Conservation (phyloP, 2,888 invertebrate genomes). For the Brachyptera putata region DNA sequence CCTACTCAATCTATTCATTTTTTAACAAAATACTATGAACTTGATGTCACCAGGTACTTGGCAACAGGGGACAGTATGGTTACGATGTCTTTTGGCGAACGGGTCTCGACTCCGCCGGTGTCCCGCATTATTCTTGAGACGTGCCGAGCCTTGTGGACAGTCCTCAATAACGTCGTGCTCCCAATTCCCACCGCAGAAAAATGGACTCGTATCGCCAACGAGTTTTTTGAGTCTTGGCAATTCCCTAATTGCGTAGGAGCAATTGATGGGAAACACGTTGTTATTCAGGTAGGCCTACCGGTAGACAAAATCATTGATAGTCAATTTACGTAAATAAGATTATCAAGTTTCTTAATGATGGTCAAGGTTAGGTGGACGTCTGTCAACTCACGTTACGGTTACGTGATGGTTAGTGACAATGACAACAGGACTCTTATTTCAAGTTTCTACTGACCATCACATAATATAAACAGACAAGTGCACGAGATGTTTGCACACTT, state of each 20-base stretch:
- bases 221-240: constrained; percentile 31
- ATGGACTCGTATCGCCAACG: constrained; percentile 30
- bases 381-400: no score
- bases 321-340: no score
- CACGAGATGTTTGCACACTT: no score
- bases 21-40: no score
- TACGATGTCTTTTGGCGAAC: not conserved
- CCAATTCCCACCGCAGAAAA: constrained; percentile 26
- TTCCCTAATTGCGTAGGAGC: constrained; percentile 36
- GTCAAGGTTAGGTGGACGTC: no score
- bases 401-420: not conserved
- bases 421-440: not conserved
- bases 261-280: constrained; percentile 34
- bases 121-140: constrained; percentile 7
- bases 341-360: no score
- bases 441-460: not conserved
- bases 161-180: not conserved
- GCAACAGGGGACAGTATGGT: constrained; percentile 4
- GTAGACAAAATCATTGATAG: no score
- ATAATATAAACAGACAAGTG: no score
- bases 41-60: constrained; percentile 1
- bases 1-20: no score
- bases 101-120: not conserved
- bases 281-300: constrained; percentile 19
- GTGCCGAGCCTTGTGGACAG: not conserved